Conservation (phyloP, 2,888 invertebrate species). For the Hyposoter didymator region DNA sequence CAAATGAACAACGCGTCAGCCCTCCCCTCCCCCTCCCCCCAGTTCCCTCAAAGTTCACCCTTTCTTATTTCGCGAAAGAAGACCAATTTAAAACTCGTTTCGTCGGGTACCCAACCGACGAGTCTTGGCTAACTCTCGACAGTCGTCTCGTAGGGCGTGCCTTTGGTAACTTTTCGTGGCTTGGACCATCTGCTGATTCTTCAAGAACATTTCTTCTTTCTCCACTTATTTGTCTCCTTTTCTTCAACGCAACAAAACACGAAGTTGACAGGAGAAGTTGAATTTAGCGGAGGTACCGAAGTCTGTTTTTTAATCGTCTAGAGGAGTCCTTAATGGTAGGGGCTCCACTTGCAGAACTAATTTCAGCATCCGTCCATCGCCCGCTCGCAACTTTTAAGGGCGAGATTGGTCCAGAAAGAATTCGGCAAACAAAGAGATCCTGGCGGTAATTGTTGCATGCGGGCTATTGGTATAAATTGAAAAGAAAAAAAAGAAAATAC, state of each 20-base stretch:
- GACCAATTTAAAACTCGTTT: slow-evolving; percentile 81
- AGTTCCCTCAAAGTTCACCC: slow-evolving; percentile 71
- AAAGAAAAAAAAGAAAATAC: neutral
- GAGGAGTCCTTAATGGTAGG: slow-evolving; percentile 18
- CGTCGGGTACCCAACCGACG: slow-evolving; percentile 51
- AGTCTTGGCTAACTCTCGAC: slow-evolving; percentile 47
- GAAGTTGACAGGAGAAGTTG: slow-evolving; percentile 56
- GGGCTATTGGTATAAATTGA: slow-evolving; percentile 5
- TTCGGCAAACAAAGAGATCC: slow-evolving; percentile 5
- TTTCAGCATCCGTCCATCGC: neutral
- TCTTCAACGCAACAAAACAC: slow-evolving; percentile 22
- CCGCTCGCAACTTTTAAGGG: neutral
- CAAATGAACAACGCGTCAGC: slow-evolving; percentile 63
- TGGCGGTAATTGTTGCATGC: neutral
- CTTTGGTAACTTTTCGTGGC: slow-evolving; percentile 49
- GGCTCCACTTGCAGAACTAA: slow-evolving; percentile 63
- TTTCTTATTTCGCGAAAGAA: slow-evolving; percentile 73
- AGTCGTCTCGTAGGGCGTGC: slow-evolving; percentile 65
- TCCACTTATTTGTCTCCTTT: slow-evolving; percentile 28
- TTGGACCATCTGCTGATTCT: slow-evolving; percentile 57
- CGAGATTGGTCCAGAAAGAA: neutral
- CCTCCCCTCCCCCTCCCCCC: slow-evolving; percentile 65
- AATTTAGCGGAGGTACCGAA: slow-evolving; percentile 45
- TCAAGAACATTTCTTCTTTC: slow-evolving; percentile 39
- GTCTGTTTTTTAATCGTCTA: slow-evolving; percentile 17